Percentiles rank a stretch among this genome's conserved stretches.
Evolutionary conservation across 1,140 invertebrate genomes (phyloP).

Genomic region (Nilaparvata lugens): DNA sequence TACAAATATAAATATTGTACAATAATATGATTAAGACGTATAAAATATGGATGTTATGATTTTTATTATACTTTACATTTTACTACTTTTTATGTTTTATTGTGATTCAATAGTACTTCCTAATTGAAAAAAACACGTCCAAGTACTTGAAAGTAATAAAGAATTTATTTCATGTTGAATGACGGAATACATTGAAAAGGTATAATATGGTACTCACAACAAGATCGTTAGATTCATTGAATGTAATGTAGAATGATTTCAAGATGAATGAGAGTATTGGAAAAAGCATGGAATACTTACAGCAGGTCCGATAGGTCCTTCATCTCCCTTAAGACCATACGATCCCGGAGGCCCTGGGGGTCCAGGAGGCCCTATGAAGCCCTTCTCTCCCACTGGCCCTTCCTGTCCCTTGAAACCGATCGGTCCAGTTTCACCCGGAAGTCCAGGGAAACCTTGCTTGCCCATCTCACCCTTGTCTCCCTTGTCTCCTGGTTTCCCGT

Average conservation of each 20-base stretch:
- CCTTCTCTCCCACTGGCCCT: slow-evolving; percentile 25
- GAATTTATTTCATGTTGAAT: too few species aligned
- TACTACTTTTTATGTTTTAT: too few species aligned
- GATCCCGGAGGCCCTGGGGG: slow-evolving; percentile 20
- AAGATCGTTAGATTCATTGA: too few species aligned
- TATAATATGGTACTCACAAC: too few species aligned
- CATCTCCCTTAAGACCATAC: slow-evolving; percentile 27
- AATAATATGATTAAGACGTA: too few species aligned
- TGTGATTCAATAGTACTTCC: too few species aligned
- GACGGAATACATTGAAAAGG: too few species aligned
- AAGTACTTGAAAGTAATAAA: too few species aligned
- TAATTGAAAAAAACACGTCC: too few species aligned
- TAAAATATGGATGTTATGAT: too few species aligned
- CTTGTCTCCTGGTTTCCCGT: slow-evolving; percentile 17
- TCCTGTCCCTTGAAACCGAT: slow-evolving; percentile 38
- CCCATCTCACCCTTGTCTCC: slow-evolving; percentile 25
- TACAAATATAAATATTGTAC: too few species aligned
- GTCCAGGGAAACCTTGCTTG: slow-evolving; percentile 25
- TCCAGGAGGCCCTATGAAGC: slow-evolving; percentile 23
- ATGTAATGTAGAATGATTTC: background rate
- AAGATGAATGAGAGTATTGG: background rate
- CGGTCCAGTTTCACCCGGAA: slow-evolving; percentile 38
- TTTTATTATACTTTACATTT: too few species aligned
- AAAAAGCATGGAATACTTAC: slow-evolving; percentile 13
- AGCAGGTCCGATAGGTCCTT: slow-evolving; percentile 27